Conservation (phyloP, 2,888 invertebrate species). For the Uropetala carovei region DNA sequence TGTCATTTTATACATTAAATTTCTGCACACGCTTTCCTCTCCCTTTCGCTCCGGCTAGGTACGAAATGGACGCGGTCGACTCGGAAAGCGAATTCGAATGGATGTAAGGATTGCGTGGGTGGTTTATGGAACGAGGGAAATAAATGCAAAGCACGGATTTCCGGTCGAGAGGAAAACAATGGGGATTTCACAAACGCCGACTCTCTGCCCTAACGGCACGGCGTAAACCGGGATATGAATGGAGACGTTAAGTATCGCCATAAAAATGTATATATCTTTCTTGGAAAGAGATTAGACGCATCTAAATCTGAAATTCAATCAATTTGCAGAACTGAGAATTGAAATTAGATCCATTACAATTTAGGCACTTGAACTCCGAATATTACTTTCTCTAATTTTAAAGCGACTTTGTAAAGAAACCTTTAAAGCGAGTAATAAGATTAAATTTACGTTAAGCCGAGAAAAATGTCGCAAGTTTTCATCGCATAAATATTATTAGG, state of each 20-base stretch:
- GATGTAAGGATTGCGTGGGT: neutral
- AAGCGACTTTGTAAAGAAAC: no score
- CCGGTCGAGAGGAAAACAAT: constrained; percentile 15
- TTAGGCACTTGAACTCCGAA: no score
- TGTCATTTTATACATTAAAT: no score
- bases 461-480: no score
- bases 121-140: neutral
- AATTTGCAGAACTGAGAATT: neutral
- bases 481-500: no score
- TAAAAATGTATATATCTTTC: neutral
- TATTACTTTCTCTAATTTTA: no score
- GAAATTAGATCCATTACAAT: neutral
- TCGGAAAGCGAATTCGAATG: neutral
- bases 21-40: no score
- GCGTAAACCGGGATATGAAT: neutral
- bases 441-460: no score
- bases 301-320: neutral
- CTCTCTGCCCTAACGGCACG: neutral
- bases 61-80: no score
- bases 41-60: no score
- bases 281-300: neutral
- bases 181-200: neutral
- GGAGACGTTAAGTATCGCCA: neutral
- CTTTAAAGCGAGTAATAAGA: no score
- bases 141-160: constrained; percentile 14